Evolutionary conservation across 2,113 vertebrate genomes (phyloP), one percentile per base, ranked within the genome.

Genomic region (Noturus placidus): DNA sequence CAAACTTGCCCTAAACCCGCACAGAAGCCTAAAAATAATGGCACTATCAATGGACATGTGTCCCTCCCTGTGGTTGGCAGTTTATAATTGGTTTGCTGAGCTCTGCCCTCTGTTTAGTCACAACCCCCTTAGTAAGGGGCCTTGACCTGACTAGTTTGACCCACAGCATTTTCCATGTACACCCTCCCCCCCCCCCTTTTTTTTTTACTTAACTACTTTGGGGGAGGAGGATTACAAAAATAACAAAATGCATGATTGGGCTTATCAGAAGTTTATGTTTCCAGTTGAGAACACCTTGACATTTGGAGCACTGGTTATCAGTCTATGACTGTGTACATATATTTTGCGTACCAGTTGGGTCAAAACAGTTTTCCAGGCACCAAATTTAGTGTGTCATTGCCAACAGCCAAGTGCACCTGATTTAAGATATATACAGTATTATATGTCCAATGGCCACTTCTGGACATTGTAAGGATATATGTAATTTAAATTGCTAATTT

Each of bases 231-330:
- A 14, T 25, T 11, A 61, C 79, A 61, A 61, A 82, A 61, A 61
- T 82, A 82, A 79, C 33, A 82, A 59, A 90, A 92, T 92, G 81
- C 82, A 72, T 52, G 91, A 94, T 92, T 91, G 89, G 87, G 65
- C 90, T 91, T 95, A 94, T 95, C 91, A 35, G 87, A 91, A 92
- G 82, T 88, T 84, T 87, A 83, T 63, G 91, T 94, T 94, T 95
- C 94, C 95, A 25, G 82, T 67, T 59, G 38, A 87, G 91, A 93
- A 93, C 93, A 93, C 93, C 93, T 94, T 93, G 93, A 94, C 93
- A 91, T 92, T 93, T 74, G 88, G 20, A 76, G 86, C 88, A 11
- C 61, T 89, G 88, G 93, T 94, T 94, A 94, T 92, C 92, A 91
- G 93, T 85, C 86, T 2, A 67, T 83, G 88, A 86, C 86, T 90